These are phyloP conservation scores for Anarhynchus alexandrinus DNA, from an alignment of 2,113 vertebrate genomes.

Conservation along the genomic window DNA sequence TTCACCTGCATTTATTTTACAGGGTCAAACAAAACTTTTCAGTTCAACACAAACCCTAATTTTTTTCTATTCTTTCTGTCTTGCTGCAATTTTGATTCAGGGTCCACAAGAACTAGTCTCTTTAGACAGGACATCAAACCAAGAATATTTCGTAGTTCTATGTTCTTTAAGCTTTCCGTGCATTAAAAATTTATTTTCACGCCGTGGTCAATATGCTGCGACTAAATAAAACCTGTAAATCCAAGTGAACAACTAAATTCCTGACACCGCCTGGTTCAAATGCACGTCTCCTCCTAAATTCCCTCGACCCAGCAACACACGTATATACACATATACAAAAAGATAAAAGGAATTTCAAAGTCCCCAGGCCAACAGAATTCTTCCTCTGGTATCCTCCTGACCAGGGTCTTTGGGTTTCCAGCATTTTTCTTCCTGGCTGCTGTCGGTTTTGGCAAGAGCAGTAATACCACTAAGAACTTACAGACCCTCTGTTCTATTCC, in stretches of 20 bases:
- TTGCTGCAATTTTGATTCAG: not conserved
- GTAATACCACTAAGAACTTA: not conserved
- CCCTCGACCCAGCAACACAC: not conserved
- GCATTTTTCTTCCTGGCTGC: not conserved
- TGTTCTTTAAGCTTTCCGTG: not conserved
- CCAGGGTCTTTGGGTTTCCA: not conserved
- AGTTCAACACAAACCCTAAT: not conserved
- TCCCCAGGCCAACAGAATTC: not conserved
- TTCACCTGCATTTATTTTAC: not conserved
- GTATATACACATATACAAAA: not conserved
- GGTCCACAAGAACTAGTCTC: not conserved
- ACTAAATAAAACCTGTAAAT: not conserved
- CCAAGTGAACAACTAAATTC: not conserved
- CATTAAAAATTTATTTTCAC: not conserved
- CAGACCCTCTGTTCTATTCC: not conserved
- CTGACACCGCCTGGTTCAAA: not conserved
- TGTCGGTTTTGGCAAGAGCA: not conserved
- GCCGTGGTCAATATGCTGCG: not conserved
- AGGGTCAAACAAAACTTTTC: not conserved
- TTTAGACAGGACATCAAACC: not conserved
- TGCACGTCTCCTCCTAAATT: not conserved
- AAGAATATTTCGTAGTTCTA: not conserved
- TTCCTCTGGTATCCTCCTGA: not conserved
- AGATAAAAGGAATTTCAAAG: not conserved
- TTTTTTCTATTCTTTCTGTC: not conserved